Evolutionary conservation across 2,888 invertebrate genomes (phyloP), one percentile per base, ranked within the genome.

Genomic region (Spodoptera picta): DNA sequence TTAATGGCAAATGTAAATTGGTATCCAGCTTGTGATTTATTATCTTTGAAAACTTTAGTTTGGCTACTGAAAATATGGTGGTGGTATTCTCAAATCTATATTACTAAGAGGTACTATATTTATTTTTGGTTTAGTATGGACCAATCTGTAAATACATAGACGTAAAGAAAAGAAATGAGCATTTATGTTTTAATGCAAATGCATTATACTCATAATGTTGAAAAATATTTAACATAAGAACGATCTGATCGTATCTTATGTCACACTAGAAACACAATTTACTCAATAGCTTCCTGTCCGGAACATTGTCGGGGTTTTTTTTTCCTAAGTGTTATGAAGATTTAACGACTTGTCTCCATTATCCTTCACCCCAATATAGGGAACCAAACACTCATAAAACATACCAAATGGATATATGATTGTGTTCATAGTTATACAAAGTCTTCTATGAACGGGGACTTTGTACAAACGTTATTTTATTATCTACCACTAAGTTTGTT

Each of bases 311-410:
- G 54, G 24, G 59, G n/a, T n/a, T n/a, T n/a, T 41, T 50, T 65
- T 73, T 73, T 71, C 55, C 57, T 68, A 69, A 71, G 65, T 69
- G 59, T 60, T 69, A 60, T 59, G 72, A 68, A 65, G 69, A 69
- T 65, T 73, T 66, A 69, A 72, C 69, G 73, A 69, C 62, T 53
- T 56, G 69, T 65, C 67, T 73, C 72, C 59, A 65, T 72, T 73
- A 68, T 69, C 69, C 69, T 72, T 65, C 63, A 55, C 50, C 56
- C 59, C 55, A 10, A 55, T 51, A 57, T 49, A 57, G 51, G 49
- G 68, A 57, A 52, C 69, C 49, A 53, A 63, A 54, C 72, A 56
- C 44, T 53, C 62, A 60, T 73, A 73, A 72, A 72, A 49, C 42
- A 63, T 50, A 73, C 47, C n/a, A 50, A 66, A 71, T 53, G 51